Base-by-base conservation (phyloP, 1,140 invertebrate species). In the Medauroidea extradentata region DNA sequence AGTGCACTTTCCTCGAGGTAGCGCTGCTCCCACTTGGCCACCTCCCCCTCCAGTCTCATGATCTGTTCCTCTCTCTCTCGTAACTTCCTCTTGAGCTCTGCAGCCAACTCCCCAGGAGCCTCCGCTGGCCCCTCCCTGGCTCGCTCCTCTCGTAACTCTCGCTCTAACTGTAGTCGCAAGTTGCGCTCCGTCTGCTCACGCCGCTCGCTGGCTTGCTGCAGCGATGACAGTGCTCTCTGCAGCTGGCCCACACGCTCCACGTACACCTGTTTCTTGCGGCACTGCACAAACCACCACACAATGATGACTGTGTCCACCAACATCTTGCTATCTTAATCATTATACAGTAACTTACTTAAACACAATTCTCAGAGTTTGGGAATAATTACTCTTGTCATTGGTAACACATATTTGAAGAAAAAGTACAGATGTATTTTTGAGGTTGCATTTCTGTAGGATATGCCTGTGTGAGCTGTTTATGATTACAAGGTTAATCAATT, bases 11-110 rank as follows among this genome's bases (percentile, higher is more conserved):
- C 91, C 73, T 93, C 90, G 7, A 94, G 75, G 75, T 90, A 93
- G 46, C 88, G 82, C 75, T 93, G 90, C 73, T 94, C 90, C 89
- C 90, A 92, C 74, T 91, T 90, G 48, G 88, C 83, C 57, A 89
- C 87, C 68, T 93, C 90, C 3, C 89, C 87, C 72, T 93, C 90
- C 24, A 91, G 73, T 18, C 83, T 81, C 80, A 93, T 88, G 38
- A 92, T 87, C 65, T 87, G 85, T 72, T 91, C 89, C 71, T 91
- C 89, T 55, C 85, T 79, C 71, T 91, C 88, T 24, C 88, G 79
- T 43, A 91, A 66, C 68, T 81, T 74, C 59, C 85, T 73, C 64
- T 87, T 86, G 56, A 89, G 71, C 63, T 89, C 85, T 0, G 82
- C 78, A 58, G 83, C 79, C 25, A 79, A 83, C 51, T 44, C 62